These are phyloP conservation scores for Neogobius melanostomus DNA, from an alignment of 2,113 vertebrate species.

Conservation along the genomic window DNA sequence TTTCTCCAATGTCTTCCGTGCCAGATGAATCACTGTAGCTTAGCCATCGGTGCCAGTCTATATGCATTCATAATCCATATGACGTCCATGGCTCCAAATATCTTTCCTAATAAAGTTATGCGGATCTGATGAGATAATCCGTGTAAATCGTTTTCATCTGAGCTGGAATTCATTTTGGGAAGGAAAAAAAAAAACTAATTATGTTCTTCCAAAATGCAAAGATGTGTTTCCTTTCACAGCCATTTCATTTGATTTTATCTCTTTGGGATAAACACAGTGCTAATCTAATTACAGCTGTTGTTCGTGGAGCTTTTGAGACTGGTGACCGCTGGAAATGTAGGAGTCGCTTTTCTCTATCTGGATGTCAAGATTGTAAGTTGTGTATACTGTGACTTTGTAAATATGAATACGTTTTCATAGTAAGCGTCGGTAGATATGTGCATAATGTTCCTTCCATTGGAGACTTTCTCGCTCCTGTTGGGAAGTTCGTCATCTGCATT, in stretches of 20 bases:
- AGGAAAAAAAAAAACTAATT: not conserved
- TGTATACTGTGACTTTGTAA: too few relatives aligned
- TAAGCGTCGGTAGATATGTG: too few relatives aligned
- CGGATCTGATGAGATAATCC: not conserved
- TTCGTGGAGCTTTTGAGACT: not conserved
- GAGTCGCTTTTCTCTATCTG: not conserved
- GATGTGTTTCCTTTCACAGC: not conserved
- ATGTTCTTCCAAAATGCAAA: not conserved
- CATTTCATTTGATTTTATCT: conserved; percentile 8
- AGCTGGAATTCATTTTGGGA: not conserved
- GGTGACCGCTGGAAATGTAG: not conserved
- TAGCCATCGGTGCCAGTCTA: not conserved
- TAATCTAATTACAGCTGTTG: conserved; percentile 1
- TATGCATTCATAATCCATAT: not conserved
- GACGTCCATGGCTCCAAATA: not conserved
- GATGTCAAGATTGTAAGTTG: too few relatives aligned
- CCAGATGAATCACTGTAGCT: not conserved
- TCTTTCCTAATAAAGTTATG: not conserved
- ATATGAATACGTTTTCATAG: too few relatives aligned
- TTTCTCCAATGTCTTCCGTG: not conserved
- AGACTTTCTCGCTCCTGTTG: too few relatives aligned
- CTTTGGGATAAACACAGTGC: not conserved
- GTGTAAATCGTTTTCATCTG: not conserved
- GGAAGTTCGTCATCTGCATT: too few relatives aligned
- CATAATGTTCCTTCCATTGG: too few relatives aligned